Evolutionary conservation across 2,797 vertebrate genomes (phyloP), one percentile per base, ranked within the genome.

Genomic region (Sardinella longiceps): DNA sequence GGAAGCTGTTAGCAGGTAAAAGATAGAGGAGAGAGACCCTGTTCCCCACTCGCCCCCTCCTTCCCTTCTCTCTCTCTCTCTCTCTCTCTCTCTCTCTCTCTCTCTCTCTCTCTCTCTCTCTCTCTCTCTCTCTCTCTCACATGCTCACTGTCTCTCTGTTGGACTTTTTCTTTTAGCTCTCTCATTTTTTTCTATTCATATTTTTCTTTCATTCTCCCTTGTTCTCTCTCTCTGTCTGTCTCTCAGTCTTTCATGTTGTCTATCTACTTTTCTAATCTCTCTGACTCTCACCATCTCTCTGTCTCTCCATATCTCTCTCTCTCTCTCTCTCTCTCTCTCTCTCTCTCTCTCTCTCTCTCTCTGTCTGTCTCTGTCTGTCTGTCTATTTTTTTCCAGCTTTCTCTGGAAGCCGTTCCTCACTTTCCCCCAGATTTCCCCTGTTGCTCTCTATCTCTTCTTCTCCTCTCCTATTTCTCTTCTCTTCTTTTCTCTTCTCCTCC

Each of bases 1-100:
- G 88, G 90, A 94, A 84, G 83, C 90, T 82, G 85, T 89, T 88
- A 90, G 58, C 93, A 96, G 95, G 95, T 96, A 95, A 89, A 58
- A 83, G 89, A 50, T 86, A 83, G 33, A 37, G 14, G 66, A 74
- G 14, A 70, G 30, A 74, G 66, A 74, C 4, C 30, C 30, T 30
- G 33, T 84, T 85, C 88, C 88, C 89, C 85, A 18, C 51, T 23
- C 80, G 2, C 33, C 66, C 39, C 30, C 33, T 15, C 15, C 6
- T 5, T 51, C 28, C 18, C 25, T 66, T 39, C 46, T 20, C 43
- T 86, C 87, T 53, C 4, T 90, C 89, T 90, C 89, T 93, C 25
- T 70, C n/a, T 60, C 23, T 53, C 23, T 25, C 58, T 66, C 60
- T 33, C 25, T 37, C 39, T 60, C n/a, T 9, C 18, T 23, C 39